Percentiles rank a stretch among this genome's conserved stretches.
Conservation (phyloP, 2,888 invertebrate genomes). For the Melolontha melolontha region DNA sequence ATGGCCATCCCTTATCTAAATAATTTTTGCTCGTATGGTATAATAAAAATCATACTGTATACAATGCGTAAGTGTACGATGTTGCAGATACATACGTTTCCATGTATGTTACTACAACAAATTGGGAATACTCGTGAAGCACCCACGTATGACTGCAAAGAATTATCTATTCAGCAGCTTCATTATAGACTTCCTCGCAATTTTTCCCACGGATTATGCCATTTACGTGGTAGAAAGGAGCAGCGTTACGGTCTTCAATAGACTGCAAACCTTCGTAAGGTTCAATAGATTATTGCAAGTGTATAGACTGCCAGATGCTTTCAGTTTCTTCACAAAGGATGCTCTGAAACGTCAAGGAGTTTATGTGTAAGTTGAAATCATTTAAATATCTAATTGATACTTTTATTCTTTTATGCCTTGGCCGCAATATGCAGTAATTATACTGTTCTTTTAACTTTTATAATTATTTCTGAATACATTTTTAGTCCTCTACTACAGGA, state of each 20-base stretch:
- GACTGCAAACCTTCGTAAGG: conserved; percentile 32
- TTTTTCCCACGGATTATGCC: conserved; percentile 41
- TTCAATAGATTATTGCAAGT: conserved; percentile 49
- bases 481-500: too few relatives aligned
- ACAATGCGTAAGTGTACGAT: too few relatives aligned
- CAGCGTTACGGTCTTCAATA: conserved; percentile 11
- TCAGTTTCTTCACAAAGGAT: conserved; percentile 47
- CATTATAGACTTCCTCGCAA: conserved; percentile 42
- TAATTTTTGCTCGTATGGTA: too few relatives aligned
- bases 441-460: too few relatives aligned
- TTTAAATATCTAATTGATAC: background rate
- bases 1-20: too few relatives aligned
- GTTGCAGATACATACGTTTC: conserved; percentile 46
- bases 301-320: conserved; percentile 51
- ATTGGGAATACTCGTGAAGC: conserved; percentile 46
- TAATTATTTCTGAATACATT: too few relatives aligned
- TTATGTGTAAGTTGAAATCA: conserved; percentile 42
- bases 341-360: conserved; percentile 45
- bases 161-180: conserved; percentile 47
- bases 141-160: conserved; percentile 45
- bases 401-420: too few relatives aligned
- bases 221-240: conserved; percentile 29
- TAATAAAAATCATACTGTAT: too few relatives aligned
- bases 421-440: too few relatives aligned
- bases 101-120: conserved; percentile 47